Conservation (phyloP, 2,113 vertebrate species). For the Neodontobutis hainanensis region DNA sequence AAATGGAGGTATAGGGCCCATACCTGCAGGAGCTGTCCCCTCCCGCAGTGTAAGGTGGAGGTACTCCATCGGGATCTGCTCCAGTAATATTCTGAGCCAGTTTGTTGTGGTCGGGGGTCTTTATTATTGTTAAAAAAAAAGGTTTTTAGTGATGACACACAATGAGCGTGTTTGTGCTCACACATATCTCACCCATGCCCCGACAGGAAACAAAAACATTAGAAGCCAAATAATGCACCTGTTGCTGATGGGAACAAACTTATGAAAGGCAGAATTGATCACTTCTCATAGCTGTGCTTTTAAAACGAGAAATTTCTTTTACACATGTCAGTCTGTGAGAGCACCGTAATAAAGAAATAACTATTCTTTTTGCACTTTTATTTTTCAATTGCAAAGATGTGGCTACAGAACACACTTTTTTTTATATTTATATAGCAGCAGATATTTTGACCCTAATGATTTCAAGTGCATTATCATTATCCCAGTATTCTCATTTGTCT, state of each 20-base stretch:
- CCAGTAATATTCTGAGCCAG: too few species aligned
- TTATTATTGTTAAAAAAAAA: too few species aligned
- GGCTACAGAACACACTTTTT: neutral
- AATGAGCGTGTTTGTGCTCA: neutral
- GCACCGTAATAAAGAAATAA: neutral
- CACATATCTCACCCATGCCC: neutral
- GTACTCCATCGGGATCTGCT: too few species aligned
- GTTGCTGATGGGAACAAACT: constrained; percentile 8
- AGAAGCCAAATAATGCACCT: constrained; percentile 1
- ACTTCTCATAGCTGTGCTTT: neutral
- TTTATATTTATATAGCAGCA: too few species aligned
- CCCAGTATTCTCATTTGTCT: too few species aligned
- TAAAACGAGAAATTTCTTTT: neutral
- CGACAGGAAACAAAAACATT: neutral
- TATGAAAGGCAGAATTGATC: constrained; percentile 12
- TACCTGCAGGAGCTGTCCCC: too few species aligned
- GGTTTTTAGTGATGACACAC: neutral
- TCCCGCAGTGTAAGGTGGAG: too few species aligned
- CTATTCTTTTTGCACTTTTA: neutral
- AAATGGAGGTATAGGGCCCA: too few species aligned
- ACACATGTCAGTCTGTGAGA: neutral
- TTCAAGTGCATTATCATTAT: too few species aligned
- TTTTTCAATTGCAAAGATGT: neutral
- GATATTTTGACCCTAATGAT: too few species aligned
- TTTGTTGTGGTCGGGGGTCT: too few species aligned